Evolutionary conservation across 2,888 invertebrate species (phyloP), one percentile per base, ranked within the genome.

Genomic region (Hypolimnas misippus): DNA sequence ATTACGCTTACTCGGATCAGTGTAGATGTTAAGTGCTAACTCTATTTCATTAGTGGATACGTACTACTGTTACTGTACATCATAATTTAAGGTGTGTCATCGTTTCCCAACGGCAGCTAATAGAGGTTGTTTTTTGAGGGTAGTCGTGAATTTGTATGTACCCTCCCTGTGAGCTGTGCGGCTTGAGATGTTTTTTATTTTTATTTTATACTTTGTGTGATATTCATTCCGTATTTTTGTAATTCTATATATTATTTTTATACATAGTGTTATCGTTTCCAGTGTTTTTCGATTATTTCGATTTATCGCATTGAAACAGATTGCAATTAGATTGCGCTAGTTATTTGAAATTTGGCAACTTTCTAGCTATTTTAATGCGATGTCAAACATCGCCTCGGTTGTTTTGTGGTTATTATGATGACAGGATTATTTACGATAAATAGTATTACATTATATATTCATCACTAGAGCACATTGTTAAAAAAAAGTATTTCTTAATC

Each of bases 1-100:
- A 89, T 88, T 90, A 91, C 91, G 91, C 91, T 92, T 91, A 92
- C 88, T 89, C 85, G 90, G 89, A 91, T 81, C 92, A 92, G 83
- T 88, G 81, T 89, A 91, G 87, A 84, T 77, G 82, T 76, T 89
- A 90, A 91, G 88, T 89, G 88, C 90, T 89, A 73, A 87, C 80
- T 88, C 89, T 90, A 90, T 90, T 90, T 89, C 90, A 86, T 84
- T 90, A 90, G 82, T 49, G 17, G 83, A 87, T 86, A 88, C 84
- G 86, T 87, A 89, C 85, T 77, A 77, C 74, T 78, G 75, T 77
- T 78, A 78, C 74, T 62, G 51, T 62, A 55, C 53, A 52, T 55
- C 74, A 71, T 79, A 75, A 63, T 63, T 64, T 69, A 68, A 67
- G 68, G 65, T 63, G 62, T 67, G 57, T 53, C 64, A 70, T 60